Percentiles rank a stretch among this genome's conserved stretches.
phyloP scores from a whole-genome alignment of 2,888 invertebrate genomes.

The Calephelis perditalis region DNA sequence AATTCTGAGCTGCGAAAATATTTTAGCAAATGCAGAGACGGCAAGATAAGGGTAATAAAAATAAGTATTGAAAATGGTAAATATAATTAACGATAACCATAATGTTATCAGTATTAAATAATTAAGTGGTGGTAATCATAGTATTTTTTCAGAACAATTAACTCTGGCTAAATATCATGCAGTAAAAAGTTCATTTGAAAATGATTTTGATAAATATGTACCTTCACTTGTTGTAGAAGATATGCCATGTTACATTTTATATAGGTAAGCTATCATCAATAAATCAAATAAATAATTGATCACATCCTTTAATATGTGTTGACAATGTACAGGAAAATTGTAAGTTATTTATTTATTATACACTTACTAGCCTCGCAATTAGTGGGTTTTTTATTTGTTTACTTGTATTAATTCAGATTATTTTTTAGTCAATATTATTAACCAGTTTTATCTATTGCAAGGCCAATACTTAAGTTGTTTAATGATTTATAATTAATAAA shows the following conservation, averaged over 20 bases:
- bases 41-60: slow-evolving; percentile 88
- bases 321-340: too few relatives aligned
- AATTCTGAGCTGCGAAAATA: slow-evolving; percentile 89
- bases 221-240: slow-evolving; percentile 84
- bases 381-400: too few relatives aligned
- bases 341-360: too few relatives aligned
- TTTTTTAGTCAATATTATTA: too few relatives aligned
- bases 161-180: slow-evolving; percentile 81
- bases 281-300: too few relatives aligned
- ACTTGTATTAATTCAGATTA: too few relatives aligned
- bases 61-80: slow-evolving; percentile 92
- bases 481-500: not conserved
- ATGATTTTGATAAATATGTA: slow-evolving; percentile 89
- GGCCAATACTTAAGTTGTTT: not conserved
- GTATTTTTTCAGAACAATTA: slow-evolving; percentile 83
- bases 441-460: too few relatives aligned
- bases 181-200: slow-evolving; percentile 87
- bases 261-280: slow-evolving; percentile 74
- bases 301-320: too few relatives aligned
- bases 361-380: too few relatives aligned
- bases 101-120: not conserved
- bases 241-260: slow-evolving; percentile 94
- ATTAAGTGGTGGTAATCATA: not conserved
- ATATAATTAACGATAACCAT: slow-evolving; percentile 20
- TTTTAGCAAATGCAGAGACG: slow-evolving; percentile 89